A percentile compares a stretch with the other conserved stretches of the same genome.
Conservation (phyloP, 2,797 vertebrate genomes). For the Fistularia commersonii region DNA sequence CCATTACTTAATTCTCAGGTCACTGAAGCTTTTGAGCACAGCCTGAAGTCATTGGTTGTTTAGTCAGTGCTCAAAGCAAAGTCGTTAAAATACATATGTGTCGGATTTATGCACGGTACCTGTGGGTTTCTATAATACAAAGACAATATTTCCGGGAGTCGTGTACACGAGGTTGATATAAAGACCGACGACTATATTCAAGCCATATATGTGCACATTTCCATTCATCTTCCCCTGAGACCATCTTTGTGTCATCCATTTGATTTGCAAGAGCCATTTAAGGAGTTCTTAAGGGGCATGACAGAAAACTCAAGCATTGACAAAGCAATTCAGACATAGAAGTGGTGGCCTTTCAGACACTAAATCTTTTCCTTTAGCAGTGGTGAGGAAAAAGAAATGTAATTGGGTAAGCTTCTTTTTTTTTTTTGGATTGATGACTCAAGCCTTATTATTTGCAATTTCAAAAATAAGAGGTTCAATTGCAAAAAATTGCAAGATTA, state of each 20-base stretch:
- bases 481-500: no score
- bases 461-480: no score
- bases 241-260: conserved; percentile 5
- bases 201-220: not conserved
- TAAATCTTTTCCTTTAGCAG: conserved; percentile 32
- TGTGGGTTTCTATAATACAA: not conserved
- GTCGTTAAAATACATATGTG: not conserved
- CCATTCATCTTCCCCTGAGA: conserved; percentile 8
- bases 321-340: conserved; percentile 40
- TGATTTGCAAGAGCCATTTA: conserved; percentile 15
- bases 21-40: conserved; percentile 23
- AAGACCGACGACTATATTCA: not conserved
- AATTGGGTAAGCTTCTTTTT: conserved; percentile 15
- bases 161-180: not conserved
- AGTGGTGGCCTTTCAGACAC: conserved; percentile 32
- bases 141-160: not conserved
- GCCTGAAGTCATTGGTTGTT: conserved; percentile 16
- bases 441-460: no score
- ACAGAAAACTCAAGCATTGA: conserved; percentile 24
- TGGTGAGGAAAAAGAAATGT: conserved; percentile 1
- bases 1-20: conserved; percentile 37
- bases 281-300: conserved; percentile 17
- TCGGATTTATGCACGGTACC: conserved; percentile 10
- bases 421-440: no score
- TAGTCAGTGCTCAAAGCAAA: conserved; percentile 16